A percentile compares a stretch with the other conserved stretches of the same genome.
Evolutionary conservation across 1,140 invertebrate genomes (phyloP).

Genomic region (Potamilus streckersoni): DNA sequence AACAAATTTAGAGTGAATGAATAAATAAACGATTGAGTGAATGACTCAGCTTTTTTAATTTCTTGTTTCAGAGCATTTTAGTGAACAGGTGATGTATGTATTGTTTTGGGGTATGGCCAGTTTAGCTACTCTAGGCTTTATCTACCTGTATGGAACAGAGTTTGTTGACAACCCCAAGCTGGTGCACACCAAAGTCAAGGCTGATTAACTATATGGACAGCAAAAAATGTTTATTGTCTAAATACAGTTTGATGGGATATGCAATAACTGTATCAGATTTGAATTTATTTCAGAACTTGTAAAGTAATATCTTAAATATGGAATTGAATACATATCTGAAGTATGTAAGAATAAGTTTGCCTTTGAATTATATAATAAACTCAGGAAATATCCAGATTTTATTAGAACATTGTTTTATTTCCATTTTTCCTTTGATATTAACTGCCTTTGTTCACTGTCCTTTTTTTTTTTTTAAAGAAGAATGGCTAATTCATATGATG

Average conservation of each 20-base stretch:
- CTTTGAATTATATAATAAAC: too few species aligned
- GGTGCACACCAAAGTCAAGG: conserved; percentile 52
- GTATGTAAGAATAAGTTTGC: too few species aligned
- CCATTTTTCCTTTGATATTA: too few species aligned
- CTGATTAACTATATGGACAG: conserved; percentile 57
- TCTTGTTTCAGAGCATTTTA: conserved; percentile 78
- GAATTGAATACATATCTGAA: too few species aligned
- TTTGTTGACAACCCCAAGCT: conserved; percentile 85
- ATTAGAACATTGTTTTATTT: too few species aligned
- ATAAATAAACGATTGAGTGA: neutral
- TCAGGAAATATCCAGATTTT: too few species aligned
- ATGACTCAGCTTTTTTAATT: conserved; percentile 11
- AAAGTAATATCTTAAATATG: too few species aligned
- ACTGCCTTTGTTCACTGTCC: too few species aligned
- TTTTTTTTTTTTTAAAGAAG: too few species aligned
- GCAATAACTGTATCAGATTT: too few species aligned
- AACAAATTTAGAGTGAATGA: neutral
- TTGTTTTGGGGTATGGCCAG: conserved; percentile 87
- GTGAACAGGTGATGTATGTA: conserved; percentile 88
- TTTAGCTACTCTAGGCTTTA: conserved; percentile 74
- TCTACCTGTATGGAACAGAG: conserved; percentile 83
- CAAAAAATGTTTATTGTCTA: conserved; percentile 29
- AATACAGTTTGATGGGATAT: neutral
- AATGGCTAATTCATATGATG: too few species aligned
- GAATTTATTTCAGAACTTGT: too few species aligned